Conservation (phyloP, 2,113 vertebrate genomes). For the Leptobrachium leishanense region DNA sequence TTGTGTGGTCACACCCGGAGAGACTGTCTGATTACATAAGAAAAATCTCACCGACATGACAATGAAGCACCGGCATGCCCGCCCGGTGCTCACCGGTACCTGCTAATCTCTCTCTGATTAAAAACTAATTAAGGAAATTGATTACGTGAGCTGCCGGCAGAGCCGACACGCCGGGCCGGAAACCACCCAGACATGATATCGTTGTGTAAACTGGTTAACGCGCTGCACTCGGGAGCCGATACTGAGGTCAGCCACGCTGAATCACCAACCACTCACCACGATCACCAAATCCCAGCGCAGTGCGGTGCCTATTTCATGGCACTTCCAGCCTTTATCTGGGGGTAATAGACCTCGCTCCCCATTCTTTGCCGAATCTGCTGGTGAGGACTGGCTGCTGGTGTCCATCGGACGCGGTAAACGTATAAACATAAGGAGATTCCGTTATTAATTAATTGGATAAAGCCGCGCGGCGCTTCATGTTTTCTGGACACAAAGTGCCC, state of each 20-base stretch:
- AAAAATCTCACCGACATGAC: slow-evolving; percentile 33
- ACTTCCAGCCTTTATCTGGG: too few species aligned
- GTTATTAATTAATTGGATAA: too few species aligned
- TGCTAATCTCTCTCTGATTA: slow-evolving; percentile 48
- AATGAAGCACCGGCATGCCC: slow-evolving; percentile 43
- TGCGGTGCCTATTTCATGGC: too few species aligned
- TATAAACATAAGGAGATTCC: too few species aligned
- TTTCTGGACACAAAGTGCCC: too few species aligned
- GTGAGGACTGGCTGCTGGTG: too few species aligned
- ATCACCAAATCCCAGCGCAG: too few species aligned
- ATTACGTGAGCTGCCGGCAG: slow-evolving; percentile 44
- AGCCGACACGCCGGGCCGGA: slow-evolving; percentile 8
- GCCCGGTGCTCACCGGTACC: slow-evolving; percentile 30
- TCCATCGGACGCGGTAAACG: too few species aligned
- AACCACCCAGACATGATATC: neutral
- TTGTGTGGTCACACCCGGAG: slow-evolving; percentile 14
- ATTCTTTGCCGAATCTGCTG: too few species aligned
- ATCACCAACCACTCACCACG: too few species aligned
- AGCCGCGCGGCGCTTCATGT: too few species aligned
- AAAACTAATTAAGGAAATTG: slow-evolving; percentile 50
- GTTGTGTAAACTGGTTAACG: neutral
- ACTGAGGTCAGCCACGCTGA: neutral
- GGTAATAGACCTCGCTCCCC: too few species aligned
- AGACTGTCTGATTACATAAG: slow-evolving; percentile 48
- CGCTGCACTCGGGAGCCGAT: neutral